Conservation (phyloP, 2,888 invertebrate species). For the Cepaea hortensis region DNA sequence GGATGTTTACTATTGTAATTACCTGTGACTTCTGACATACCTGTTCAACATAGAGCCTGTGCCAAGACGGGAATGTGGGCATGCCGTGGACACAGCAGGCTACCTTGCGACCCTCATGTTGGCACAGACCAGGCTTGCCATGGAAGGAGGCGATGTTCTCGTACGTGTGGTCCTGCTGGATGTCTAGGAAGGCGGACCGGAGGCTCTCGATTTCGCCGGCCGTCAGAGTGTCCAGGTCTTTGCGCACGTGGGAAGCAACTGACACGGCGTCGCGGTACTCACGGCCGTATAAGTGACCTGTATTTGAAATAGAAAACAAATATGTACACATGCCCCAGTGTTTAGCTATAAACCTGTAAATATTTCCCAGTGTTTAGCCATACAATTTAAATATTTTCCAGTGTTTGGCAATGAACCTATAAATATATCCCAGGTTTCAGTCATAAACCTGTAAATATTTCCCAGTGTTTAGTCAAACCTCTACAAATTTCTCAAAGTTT, state of each 20-base stretch:
- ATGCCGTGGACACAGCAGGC: constrained; percentile 56
- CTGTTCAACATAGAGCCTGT: constrained; percentile 50
- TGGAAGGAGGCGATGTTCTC: constrained; percentile 56
- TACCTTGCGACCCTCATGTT: constrained; percentile 34
- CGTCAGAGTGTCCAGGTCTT: constrained; percentile 48
- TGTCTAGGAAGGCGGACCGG: constrained; percentile 52
- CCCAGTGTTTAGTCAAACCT: no score
- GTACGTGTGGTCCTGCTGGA: constrained; percentile 52
- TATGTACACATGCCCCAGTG: background rate
- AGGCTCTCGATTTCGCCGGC: constrained; percentile 54
- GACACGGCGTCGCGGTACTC: constrained; percentile 47
- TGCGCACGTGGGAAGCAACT: constrained; percentile 51
- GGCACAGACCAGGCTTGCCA: constrained; percentile 54
- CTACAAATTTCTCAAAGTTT: no score
- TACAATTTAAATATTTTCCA: no score
- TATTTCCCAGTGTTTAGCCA: no score
- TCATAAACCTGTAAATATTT: no score
- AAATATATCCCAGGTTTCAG: no score
- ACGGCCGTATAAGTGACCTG: constrained; percentile 46
- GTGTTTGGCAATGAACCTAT: no score
- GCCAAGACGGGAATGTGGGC: constrained; percentile 57
- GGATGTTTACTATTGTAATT: no score
- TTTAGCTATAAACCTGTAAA: background rate
- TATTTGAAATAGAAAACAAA: background rate
- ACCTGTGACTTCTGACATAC: background rate